Percentiles rank a stretch among this genome's conserved stretches.
These are phyloP conservation scores for Leptinotarsa undecemlineata DNA, from an alignment of 1,140 invertebrate genomes.

Conservation along the genomic window DNA sequence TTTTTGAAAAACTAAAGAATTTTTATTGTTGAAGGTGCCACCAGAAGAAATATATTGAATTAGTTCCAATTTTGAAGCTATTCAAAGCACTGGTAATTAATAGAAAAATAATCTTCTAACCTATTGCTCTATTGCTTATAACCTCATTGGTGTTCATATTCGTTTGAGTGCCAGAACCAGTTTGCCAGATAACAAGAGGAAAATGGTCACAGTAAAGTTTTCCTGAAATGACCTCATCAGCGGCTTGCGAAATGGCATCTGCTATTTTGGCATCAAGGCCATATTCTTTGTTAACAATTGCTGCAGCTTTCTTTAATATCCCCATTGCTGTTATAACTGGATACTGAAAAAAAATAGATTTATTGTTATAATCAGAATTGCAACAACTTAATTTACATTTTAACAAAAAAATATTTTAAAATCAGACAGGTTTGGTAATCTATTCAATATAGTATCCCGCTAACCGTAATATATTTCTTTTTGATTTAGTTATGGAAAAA, in stretches of 20 bases:
- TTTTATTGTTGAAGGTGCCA: too few relatives aligned
- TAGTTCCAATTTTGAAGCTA: too few relatives aligned
- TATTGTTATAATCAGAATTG: too few relatives aligned
- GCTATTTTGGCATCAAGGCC: constrained; percentile 88
- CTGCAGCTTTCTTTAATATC: constrained; percentile 96
- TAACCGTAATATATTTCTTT: too few relatives aligned
- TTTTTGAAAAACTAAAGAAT: too few relatives aligned
- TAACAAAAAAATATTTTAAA: too few relatives aligned
- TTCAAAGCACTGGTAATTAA: background rate
- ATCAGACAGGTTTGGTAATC: too few relatives aligned
- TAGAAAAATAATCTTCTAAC: constrained; percentile 4
- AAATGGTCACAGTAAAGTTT: constrained; percentile 95
- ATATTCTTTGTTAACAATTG: constrained; percentile 91
- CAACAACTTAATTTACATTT: too few relatives aligned
- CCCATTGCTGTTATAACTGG: constrained; percentile 95
- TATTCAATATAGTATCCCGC: too few relatives aligned
- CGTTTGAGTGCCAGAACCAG: constrained; percentile 98
- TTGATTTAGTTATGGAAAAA: too few relatives aligned
- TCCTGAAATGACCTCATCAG: constrained; percentile 95
- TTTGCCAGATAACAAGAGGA: constrained; percentile 98
- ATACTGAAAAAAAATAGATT: constrained; percentile 55
- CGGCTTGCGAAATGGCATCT: constrained; percentile 87
- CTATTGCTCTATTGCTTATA: constrained; percentile 91
- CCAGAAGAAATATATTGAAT: too few relatives aligned
- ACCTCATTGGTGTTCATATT: constrained; percentile 99